Base-by-base conservation (phyloP, 2,888 invertebrate species). In the Tetragonula carbonaria region DNA sequence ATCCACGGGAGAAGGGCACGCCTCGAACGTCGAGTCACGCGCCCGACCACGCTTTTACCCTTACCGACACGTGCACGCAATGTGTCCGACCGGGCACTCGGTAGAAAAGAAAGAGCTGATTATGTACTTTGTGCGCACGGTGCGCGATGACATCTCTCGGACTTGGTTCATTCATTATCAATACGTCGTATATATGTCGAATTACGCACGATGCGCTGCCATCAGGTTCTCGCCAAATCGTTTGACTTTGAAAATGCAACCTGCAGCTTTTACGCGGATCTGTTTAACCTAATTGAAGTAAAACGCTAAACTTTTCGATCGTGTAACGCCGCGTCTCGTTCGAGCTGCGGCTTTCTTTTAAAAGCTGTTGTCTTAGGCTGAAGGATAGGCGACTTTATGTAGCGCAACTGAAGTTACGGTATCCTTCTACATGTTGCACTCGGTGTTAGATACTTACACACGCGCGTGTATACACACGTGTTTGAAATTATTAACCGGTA, bases 21-120 rank as follows among this genome's bases (percentile, higher is more conserved):
- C 92, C 92, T 93, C 90, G 91, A 84, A 85, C 79, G 87, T 70
- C 84, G 85, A 92, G 93, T 94, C 94, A 94, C 93, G 94, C 92
- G 93, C 91, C 84, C 91, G 84, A 92, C 92, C 94, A 94, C 93
- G 94, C 93, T 93, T 90, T 90, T 78, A 87, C 90, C 88, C 91
- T 89, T 87, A 81, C 86, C 80, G 87, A 88, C 93, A 92, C 92
- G 93, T 92, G 93, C 87, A 86, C 85, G 88, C 82, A 84, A 88
- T 87, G 87, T 85, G 86, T 68, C 78, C 71, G 77, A 74, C 68
- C 62, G 67, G 3, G 70, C 62, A 71, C 63, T 68, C 59, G 57
- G 67, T 53, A 59, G 66, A 73, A 75, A 53, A 53, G 45, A 72
- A 57, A 55, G 33, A 33, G 65, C 74, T 71, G 78, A 72, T 83